phyloP scores from a whole-genome alignment of 2,113 vertebrate genomes.

The Cyanoderma ruficeps region DNA sequence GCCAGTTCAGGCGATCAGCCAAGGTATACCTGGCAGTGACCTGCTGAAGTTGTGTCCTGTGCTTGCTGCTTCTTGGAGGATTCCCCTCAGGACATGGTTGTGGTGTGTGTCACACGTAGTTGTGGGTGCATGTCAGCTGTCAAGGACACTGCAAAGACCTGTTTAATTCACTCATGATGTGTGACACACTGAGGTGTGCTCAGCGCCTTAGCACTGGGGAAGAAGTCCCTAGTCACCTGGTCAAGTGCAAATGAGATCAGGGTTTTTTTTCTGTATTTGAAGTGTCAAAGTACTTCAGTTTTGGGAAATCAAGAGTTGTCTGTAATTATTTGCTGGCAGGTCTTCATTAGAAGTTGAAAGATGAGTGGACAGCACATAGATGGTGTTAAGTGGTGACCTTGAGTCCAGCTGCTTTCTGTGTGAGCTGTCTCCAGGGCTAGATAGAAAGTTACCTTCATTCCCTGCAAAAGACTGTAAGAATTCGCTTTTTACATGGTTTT shows the following conservation, averaged over 20 bases:
- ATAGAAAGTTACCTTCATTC: neutral
- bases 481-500: neutral
- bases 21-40: slow-evolving; percentile 68
- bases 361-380: neutral
- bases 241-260: neutral
- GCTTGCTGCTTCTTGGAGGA: neutral
- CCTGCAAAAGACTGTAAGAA: neutral
- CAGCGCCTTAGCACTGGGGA: neutral
- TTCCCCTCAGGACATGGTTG: fast-evolving
- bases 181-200: neutral
- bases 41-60: neutral
- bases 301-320: neutral
- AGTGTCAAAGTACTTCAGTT: neutral
- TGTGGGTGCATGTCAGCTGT: neutral
- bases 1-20: slow-evolving; percentile 74
- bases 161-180: neutral
- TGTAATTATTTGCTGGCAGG: neutral
- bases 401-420: neutral
- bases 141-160: neutral
- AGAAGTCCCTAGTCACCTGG: neutral
- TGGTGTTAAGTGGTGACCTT: neutral
- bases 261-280: neutral
- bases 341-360: neutral
- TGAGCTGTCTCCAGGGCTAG: neutral
- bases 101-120: neutral